phyloP scores from a whole-genome alignment of 1,140 invertebrate genomes.

The Lutraria rhynchaena region DNA sequence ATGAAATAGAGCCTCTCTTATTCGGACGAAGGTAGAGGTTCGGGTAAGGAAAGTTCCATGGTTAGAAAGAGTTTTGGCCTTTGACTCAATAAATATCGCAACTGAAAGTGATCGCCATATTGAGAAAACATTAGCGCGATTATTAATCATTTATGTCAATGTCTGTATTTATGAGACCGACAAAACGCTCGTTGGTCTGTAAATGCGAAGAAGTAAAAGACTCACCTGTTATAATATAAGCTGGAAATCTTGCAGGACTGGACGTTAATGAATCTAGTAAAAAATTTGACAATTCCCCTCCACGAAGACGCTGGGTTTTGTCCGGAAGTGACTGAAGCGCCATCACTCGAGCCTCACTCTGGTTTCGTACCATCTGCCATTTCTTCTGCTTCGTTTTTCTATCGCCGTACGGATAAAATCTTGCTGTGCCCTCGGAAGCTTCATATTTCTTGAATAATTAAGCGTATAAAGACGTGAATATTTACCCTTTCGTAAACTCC shows the following conservation, averaged over 20 bases:
- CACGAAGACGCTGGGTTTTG: slow-evolving; percentile 58
- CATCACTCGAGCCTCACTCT: slow-evolving; percentile 66
- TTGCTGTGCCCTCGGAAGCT: slow-evolving; percentile 49
- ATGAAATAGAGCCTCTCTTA: no score
- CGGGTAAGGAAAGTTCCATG: no score
- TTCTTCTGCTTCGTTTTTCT: slow-evolving; percentile 61
- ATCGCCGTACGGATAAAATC: slow-evolving; percentile 71
- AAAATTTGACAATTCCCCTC: slow-evolving; percentile 63
- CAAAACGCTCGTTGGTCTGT: background rate
- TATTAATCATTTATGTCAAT: background rate
- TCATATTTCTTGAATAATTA: slow-evolving; percentile 63
- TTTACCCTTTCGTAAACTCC: no score
- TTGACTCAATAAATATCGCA: no score
- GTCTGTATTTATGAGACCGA: background rate
- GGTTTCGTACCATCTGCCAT: slow-evolving; percentile 59
- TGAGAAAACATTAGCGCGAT: no score
- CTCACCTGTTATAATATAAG: slow-evolving; percentile 68
- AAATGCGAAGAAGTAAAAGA: no score
- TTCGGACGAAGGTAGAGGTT: no score
- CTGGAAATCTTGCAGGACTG: slow-evolving; percentile 68
- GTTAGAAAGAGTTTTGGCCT: no score
- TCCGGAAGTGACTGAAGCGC: slow-evolving; percentile 69
- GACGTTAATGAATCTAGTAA: slow-evolving; percentile 68
- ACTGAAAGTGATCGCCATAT: no score
- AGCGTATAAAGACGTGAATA: no score